phyloP scores from a whole-genome alignment of 2,888 invertebrate species.

The Pterobdella sp. region DNA sequence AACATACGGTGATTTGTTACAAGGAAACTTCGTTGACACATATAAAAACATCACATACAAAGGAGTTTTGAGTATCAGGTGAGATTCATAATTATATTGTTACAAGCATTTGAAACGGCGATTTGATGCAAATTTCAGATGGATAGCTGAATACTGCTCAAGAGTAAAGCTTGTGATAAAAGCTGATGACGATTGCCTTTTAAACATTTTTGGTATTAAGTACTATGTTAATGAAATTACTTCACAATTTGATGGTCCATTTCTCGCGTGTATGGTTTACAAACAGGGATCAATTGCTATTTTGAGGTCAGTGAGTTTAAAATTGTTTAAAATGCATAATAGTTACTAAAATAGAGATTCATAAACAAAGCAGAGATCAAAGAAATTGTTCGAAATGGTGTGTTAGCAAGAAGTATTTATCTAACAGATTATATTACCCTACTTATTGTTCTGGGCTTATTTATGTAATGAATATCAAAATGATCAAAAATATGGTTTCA shows the following conservation, averaged over 20 bases:
- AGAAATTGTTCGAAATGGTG: constrained; percentile 38
- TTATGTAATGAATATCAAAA: constrained; percentile 41
- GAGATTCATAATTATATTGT: not conserved
- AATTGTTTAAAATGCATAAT: no score
- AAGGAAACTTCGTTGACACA: constrained; percentile 49
- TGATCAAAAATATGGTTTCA: constrained; percentile 40
- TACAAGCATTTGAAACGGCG: not conserved
- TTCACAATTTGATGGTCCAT: no score
- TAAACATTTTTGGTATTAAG: constrained; percentile 28
- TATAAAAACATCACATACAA: constrained; percentile 53
- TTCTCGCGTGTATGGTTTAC: not conserved
- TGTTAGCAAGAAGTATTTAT: constrained; percentile 35
- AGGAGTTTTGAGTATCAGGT: constrained; percentile 49
- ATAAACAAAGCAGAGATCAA: constrained; percentile 31
- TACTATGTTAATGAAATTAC: no score
- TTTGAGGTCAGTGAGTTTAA: no score
- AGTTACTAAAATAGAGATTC: no score
- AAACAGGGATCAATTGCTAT: constrained; percentile 10
- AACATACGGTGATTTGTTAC: constrained; percentile 45
- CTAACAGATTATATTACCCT: constrained; percentile 37
- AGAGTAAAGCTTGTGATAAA: constrained; percentile 23
- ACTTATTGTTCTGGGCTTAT: constrained; percentile 45
- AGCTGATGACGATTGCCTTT: constrained; percentile 26
- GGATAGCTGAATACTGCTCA: constrained; percentile 19
- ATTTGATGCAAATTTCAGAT: not conserved